phyloP scores from a whole-genome alignment of 2,888 invertebrate species.

The Drosophila kambysellisi region DNA sequence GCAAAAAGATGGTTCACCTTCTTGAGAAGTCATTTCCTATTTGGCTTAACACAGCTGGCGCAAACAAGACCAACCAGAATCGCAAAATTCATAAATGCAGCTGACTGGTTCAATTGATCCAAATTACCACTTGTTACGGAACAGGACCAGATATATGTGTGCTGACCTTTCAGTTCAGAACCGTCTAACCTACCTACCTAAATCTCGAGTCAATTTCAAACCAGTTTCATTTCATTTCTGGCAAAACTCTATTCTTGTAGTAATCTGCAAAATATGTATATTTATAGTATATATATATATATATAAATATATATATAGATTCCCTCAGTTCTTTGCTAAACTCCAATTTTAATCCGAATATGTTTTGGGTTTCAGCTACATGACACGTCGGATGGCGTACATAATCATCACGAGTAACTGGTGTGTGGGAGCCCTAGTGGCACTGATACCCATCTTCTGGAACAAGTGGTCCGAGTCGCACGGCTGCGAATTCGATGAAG shows the following conservation, averaged over 20 bases:
- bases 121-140: too few relatives aligned
- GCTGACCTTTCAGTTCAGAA: too few relatives aligned
- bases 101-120: too few relatives aligned
- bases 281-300: too few relatives aligned
- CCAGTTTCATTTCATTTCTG: neutral
- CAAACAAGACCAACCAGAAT: too few relatives aligned
- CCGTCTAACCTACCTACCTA: too few relatives aligned
- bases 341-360: neutral
- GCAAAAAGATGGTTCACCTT: too few relatives aligned
- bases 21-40: too few relatives aligned
- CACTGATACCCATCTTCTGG: constrained; percentile 91
- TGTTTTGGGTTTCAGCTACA: constrained; percentile 84
- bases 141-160: too few relatives aligned
- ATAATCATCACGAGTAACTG: constrained; percentile 89
- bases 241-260: neutral
- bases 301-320: too few relatives aligned
- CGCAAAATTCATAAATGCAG: too few relatives aligned
- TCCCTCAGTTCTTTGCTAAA: neutral
- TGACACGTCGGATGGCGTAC: constrained; percentile 89
- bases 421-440: constrained; percentile 88
- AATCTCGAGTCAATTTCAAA: neutral
- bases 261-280: neutral
- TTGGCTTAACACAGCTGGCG: too few relatives aligned
- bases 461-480: constrained; percentile 89
- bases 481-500: constrained; percentile 89